These are phyloP conservation scores for Telenomus remus DNA, from an alignment of 1,140 invertebrate species.

Conservation along the genomic window DNA sequence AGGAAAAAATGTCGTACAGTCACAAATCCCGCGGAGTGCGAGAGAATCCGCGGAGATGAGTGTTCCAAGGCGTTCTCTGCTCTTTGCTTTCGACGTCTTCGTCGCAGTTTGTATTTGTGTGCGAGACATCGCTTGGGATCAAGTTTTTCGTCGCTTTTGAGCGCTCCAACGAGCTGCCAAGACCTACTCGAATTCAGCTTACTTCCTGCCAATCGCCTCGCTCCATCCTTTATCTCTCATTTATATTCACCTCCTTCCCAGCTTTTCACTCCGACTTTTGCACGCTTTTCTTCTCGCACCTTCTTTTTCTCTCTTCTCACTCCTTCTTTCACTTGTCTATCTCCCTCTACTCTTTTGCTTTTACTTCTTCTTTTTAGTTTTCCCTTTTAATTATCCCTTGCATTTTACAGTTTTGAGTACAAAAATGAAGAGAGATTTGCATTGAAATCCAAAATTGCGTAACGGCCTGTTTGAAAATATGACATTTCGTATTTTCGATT, in stretches of 20 bases:
- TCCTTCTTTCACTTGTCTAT: neutral
- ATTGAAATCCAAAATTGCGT: too few relatives aligned
- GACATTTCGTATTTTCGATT: too few relatives aligned
- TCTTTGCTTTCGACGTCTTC: neutral
- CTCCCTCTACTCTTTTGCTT: too few relatives aligned
- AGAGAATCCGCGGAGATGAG: constrained; percentile 27
- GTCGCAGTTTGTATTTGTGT: constrained; percentile 40
- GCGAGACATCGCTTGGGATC: constrained; percentile 54
- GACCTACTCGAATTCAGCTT: constrained; percentile 69
- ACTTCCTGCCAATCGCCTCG: constrained; percentile 72
- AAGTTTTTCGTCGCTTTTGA: constrained; percentile 67
- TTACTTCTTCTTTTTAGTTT: too few relatives aligned
- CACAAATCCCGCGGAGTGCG: constrained; percentile 23
- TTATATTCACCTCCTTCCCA: constrained; percentile 27
- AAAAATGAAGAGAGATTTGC: too few relatives aligned
- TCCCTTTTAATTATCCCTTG: too few relatives aligned
- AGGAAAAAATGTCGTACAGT: constrained; percentile 44
- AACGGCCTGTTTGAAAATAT: too few relatives aligned
- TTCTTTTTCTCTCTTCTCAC: neutral
- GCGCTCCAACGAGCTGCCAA: constrained; percentile 60
- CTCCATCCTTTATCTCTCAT: constrained; percentile 52
- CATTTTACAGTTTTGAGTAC: too few relatives aligned
- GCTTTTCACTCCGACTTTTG: neutral
- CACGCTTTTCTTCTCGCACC: neutral
- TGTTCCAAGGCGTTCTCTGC: constrained; percentile 31